Evolutionary conservation across 37 sponge, comb jelly and placozoan species (phyloP), one percentile per base, ranked within the genome.

Genomic region (Diacarnus erythraeanus): DNA sequence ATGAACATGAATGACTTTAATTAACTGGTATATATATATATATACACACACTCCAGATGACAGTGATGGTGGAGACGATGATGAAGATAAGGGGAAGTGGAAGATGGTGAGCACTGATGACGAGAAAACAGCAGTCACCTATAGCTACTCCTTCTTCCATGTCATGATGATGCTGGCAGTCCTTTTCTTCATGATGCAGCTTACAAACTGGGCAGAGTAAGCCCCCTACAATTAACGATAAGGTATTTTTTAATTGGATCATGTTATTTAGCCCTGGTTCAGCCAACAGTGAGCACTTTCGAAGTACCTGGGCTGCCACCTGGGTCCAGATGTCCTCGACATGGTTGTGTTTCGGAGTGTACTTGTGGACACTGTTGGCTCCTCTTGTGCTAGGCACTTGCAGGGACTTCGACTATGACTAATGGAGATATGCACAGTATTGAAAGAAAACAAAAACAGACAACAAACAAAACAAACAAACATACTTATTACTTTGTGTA

Each of bases 91-190:
- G 56, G 80, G 89, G 60, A 77, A 78, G 40, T 64, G 40, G 66
- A 36, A 57, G 38, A 73, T 81, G 65, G 59, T 77, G 18, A 89
- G 80, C 42, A 65, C 57, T 20, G 91, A 98, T 74, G 91, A 96
- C 54, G 99, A 98, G 84, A 80, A 93, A 71, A 84, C 89, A 27
- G 59, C 76, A 4, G 99, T 98, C 54, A 92, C 94, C 4, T 98
- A 98, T 82, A 93, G 91, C 73, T 98, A 98, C 86, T 87, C 97
- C 22, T 96, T 98, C 91, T 98, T 94, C 85, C 99, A 98, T 80
- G 86, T 93, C 80, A 80, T 98, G 80, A 91, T 93, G 84, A 75
- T 94, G 81, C 82, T 98, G 42, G 94, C 93, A 0, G 61, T 89
- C 17, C 89, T 98, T 67, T 98, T 91, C 79, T 34, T 92, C 42